Evolutionary conservation across 2,797 vertebrate genomes (phyloP), one percentile per base, ranked within the genome.

Genomic region (Podarcis siculus): DNA sequence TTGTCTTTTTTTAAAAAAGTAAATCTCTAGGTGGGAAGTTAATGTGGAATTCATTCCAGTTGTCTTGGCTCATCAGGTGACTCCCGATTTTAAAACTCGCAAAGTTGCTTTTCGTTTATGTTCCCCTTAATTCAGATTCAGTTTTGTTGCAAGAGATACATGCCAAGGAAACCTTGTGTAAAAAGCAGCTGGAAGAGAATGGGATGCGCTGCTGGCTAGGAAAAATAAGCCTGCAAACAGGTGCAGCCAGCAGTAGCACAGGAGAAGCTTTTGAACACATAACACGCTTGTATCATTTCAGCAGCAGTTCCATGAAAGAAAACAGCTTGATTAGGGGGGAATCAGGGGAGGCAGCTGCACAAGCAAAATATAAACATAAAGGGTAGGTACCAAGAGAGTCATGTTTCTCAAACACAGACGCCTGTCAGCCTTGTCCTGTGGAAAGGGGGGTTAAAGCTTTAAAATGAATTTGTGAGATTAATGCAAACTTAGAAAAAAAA

Each of bases 401-500:
- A 98, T 97, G 96, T 98, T 98, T 98, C 96, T 98, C 98, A 97
- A 98, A 97, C 96, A 98, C 97, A 98, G 98, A 98, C 97, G 97
- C 97, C 97, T 98, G 97, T 96, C 97, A 95, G 98, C 96, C 96
- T 97, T 97, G 97, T 98, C 98, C 98, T 99, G 98, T 97, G 98
- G 97, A 99, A 97, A 99, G 97, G 97, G 96, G 96, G 97, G 97
- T 97, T 97, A 97, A 96, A 97, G 97, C 96, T 96, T 97, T 97
- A 97, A 96, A 97, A 97, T 97, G 96, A 96, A 96, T 90, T 94
- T 93, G 91, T 95, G 95, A 94, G 95, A 95, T 94, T 95, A 96
- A 95, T 95, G 96, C 95, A 94, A 96, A 97, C 93, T 88, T 91
- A 96, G 95, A 94, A 82, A 94, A 91, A 95, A 92, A 89, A 88